Evolutionary conservation across 1,140 invertebrate genomes (phyloP).

Genomic region (Pomacea maculata): DNA sequence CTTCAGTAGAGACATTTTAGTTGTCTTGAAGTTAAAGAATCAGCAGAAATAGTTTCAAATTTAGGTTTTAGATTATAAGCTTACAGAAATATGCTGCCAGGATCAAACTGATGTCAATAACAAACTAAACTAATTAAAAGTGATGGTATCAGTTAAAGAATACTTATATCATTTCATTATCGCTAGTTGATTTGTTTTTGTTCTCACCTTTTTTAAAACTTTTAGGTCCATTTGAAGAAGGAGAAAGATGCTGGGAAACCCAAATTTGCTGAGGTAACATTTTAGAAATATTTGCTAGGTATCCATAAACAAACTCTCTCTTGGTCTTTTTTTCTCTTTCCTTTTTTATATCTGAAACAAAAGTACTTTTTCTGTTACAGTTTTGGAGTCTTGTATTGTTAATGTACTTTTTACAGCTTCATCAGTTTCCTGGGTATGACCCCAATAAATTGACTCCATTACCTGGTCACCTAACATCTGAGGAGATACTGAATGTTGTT

Average conservation of each 20-base stretch:
- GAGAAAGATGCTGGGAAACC: slow-evolving; percentile 53
- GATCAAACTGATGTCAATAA: background rate
- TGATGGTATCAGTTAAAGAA: background rate
- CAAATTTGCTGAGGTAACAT: slow-evolving; percentile 61
- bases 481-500: slow-evolving; percentile 56
- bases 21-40: no score
- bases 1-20: no score
- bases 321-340: no score
- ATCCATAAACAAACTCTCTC: no score
- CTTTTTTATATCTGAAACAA: no score
- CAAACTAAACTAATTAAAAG: background rate
- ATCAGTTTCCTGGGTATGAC: slow-evolving; percentile 62
- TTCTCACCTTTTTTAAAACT: slow-evolving; percentile 14
- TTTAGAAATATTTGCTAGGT: slow-evolving; percentile 4
- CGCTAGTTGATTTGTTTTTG: background rate
- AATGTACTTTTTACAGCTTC: slow-evolving; percentile 39
- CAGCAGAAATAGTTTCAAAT: no score
- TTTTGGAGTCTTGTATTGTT: no score
- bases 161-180: background rate
- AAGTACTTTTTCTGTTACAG: no score
- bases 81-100: background rate
- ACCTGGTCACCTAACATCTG: slow-evolving; percentile 49
- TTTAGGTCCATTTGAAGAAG: slow-evolving; percentile 48
- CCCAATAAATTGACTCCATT: slow-evolving; percentile 52
- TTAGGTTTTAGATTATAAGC: background rate